These are phyloP conservation scores for Atethmia centrago DNA, from an alignment of 2,888 invertebrate genomes.

Conservation along the genomic window DNA sequence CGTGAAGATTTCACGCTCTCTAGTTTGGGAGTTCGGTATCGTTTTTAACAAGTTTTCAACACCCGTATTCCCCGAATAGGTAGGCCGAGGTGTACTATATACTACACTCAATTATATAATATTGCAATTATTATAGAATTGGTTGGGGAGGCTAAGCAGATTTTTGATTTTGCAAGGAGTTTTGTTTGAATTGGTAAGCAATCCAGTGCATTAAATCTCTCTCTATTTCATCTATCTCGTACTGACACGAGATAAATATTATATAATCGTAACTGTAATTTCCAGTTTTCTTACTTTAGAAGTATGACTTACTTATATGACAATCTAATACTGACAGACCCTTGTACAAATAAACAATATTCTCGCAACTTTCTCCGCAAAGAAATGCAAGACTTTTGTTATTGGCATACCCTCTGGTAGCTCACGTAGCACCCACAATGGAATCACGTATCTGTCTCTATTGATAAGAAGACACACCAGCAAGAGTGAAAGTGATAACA, in stretches of 20 bases:
- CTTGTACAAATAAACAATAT: slow-evolving; percentile 9
- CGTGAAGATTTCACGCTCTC: slow-evolving; percentile 12
- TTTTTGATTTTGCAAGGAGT: background rate
- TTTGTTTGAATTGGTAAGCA: background rate
- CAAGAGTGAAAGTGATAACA: slow-evolving; percentile 52
- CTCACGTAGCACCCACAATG: slow-evolving; percentile 60
- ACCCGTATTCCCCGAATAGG: background rate
- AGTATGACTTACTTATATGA: background rate
- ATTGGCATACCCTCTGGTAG: slow-evolving; percentile 48
- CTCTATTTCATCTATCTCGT: background rate
- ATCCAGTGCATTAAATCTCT: background rate
- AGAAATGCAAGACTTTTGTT: slow-evolving; percentile 7
- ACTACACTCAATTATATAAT: background rate
- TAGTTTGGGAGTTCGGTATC: background rate
- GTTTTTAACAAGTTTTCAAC: background rate
- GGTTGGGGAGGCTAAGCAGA: background rate
- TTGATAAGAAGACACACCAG: slow-evolving; percentile 45
- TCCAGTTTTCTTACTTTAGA: background rate
- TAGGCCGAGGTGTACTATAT: background rate
- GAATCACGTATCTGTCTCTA: slow-evolving; percentile 46
- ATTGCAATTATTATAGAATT: background rate
- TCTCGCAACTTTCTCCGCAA: slow-evolving; percentile 35
- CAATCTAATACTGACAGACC: background rate
- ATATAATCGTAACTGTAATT: background rate
- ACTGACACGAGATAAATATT: background rate